Conservation (phyloP, 1,140 invertebrate species). For the Lethocerus indicus region DNA sequence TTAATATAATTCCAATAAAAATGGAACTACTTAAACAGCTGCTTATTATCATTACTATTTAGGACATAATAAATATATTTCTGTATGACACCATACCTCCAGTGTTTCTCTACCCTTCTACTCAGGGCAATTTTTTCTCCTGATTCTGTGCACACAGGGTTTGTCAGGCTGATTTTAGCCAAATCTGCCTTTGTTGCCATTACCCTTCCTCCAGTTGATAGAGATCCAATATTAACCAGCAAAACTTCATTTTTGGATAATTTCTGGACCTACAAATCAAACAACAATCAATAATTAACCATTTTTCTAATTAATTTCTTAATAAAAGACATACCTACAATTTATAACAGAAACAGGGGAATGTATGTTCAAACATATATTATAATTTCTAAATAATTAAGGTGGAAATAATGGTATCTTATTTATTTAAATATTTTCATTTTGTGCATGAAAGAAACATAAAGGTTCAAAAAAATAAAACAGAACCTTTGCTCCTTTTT, state of each 20-base stretch:
- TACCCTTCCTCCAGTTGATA: slow-evolving; percentile 94
- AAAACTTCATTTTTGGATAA: slow-evolving; percentile 77
- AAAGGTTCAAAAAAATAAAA: no score
- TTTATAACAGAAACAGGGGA: no score
- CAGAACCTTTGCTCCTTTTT: slow-evolving; percentile 96
- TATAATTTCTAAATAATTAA: no score
- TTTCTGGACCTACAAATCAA: slow-evolving; percentile 52
- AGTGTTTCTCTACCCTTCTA: slow-evolving; percentile 96
- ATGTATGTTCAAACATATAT: no score
- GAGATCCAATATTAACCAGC: slow-evolving; percentile 96
- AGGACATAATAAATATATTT: neutral
- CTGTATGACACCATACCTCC: slow-evolving; percentile 49
- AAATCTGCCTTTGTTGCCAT: slow-evolving; percentile 93
- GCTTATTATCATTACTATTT: neutral
- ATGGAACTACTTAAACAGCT: neutral
- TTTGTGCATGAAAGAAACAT: no score
- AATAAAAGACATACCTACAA: no score
- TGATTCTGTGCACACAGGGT: slow-evolving; percentile 96
- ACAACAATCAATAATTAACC: neutral
- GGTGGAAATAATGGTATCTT: no score
- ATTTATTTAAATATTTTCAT: no score
- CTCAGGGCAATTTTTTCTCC: slow-evolving; percentile 98
- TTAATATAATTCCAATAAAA: neutral
- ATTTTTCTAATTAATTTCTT: no score
- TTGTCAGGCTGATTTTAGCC: slow-evolving; percentile 92